These are phyloP conservation scores for Brenthis ino DNA, from an alignment of 2,888 invertebrate species.

Conservation along the genomic window DNA sequence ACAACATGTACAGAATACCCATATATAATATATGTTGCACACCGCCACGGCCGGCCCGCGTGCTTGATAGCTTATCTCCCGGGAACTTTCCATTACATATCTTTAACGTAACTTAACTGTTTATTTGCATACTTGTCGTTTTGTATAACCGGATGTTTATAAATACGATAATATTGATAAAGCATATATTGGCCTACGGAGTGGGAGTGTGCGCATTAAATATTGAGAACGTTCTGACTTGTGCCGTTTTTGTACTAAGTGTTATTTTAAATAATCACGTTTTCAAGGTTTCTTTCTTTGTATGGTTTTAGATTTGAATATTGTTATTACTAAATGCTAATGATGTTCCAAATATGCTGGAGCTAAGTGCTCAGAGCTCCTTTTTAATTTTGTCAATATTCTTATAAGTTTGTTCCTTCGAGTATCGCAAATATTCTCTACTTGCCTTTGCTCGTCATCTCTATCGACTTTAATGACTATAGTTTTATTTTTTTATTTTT, in stretches of 20 bases:
- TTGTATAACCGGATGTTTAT: conserved; percentile 38
- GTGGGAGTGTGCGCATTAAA: conserved; percentile 10
- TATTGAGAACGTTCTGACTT: background rate
- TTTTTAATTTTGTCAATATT: too few relatives aligned
- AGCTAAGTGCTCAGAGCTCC: too few relatives aligned
- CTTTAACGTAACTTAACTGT: conserved; percentile 40
- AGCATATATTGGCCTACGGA: background rate
- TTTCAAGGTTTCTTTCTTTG: background rate
- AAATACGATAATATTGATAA: conserved; percentile 19
- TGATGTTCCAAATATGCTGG: too few relatives aligned
- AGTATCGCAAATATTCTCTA: too few relatives aligned
- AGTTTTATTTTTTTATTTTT: background rate
- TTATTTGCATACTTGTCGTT: conserved; percentile 37
- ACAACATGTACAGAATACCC: too few relatives aligned
- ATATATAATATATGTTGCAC: conserved; percentile 6
- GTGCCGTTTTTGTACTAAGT: background rate
- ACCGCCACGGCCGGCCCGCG: conserved; percentile 43
- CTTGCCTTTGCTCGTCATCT: too few relatives aligned
- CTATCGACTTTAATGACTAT: background rate
- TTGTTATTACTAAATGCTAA: too few relatives aligned
- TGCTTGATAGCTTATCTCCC: conserved; percentile 48
- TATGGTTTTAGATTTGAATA: too few relatives aligned
- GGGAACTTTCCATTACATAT: conserved; percentile 48
- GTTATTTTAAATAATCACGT: background rate
- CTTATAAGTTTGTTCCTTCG: too few relatives aligned